phyloP scores from a whole-genome alignment of 2,888 invertebrate genomes.

The Nomada hirtipes region DNA sequence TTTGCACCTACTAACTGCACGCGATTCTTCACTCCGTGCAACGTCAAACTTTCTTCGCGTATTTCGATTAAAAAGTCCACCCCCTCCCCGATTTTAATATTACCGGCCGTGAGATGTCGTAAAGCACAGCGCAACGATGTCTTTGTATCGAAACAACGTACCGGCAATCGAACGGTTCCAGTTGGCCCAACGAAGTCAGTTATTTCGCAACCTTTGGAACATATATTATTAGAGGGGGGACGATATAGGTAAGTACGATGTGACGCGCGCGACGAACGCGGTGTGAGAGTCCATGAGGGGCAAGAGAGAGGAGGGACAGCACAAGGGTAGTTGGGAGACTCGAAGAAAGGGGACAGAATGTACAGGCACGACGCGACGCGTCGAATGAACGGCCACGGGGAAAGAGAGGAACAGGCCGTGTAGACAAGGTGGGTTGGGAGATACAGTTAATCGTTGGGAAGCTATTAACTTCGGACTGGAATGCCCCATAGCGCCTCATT shows the following conservation, averaged over 20 bases:
- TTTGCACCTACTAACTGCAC: conserved; percentile 41
- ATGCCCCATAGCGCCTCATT: conserved; percentile 82
- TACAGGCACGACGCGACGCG: conserved; percentile 54
- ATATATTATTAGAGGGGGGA: conserved; percentile 77
- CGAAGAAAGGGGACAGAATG: conserved; percentile 50
- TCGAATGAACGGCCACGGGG: conserved; percentile 52
- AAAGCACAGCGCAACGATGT: neutral
- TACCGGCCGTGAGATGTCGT: neutral
- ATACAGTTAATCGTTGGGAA: conserved; percentile 83
- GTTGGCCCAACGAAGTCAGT: conserved; percentile 69
- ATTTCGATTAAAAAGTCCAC: neutral
- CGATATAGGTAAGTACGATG: conserved; percentile 70
- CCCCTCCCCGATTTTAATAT: too few relatives aligned
- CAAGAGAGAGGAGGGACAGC: conserved; percentile 33
- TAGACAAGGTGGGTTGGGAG: conserved; percentile 64
- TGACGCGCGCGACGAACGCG: conserved; percentile 61
- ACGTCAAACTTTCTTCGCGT: neutral
- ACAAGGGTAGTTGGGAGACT: conserved; percentile 16
- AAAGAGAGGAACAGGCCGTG: conserved; percentile 54
- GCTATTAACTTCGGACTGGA: conserved; percentile 83
- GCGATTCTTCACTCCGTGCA: conserved; percentile 11
- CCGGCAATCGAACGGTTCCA: conserved; percentile 15
- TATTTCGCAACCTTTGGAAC: conserved; percentile 79
- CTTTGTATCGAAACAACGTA: neutral
- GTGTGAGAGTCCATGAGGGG: conserved; percentile 47